Evolutionary conservation across 1,140 invertebrate species (phyloP), one percentile per base, ranked within the genome.

Genomic region (Proctacanthus coquilletti): DNA sequence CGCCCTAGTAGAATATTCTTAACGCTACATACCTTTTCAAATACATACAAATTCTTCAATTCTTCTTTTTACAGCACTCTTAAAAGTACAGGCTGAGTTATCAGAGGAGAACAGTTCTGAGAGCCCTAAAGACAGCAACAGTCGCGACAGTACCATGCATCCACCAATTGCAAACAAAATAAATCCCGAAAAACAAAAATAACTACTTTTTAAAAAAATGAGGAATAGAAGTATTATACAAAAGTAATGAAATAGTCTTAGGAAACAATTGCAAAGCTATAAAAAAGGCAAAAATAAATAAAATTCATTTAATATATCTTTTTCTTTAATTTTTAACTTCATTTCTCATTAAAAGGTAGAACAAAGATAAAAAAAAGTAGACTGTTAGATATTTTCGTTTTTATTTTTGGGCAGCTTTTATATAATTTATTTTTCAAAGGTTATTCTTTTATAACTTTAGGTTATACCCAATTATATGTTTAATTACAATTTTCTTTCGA

Each of bases 381-480:
- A n/a, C 23, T 25, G n/a, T 25, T 25, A 25, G 6, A 25, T 8
- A 25, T 25, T 25, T 25, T 25, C 23, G n/a, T 25, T 25, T 25
- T 25, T 8, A 25, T 27, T 45, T 49, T 48, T 53, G 47, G 47
- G 53, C 51, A 51, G 53, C 52, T 53, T 47, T 8, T 31, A 36
- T 17, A 27, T 5, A 29, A 11, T 10, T 31, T 36, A 13, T 21
- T 21, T 20, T 23, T 36, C 8, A 21, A 20, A 36, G 8, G 20
- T 21, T 19, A n/a, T 21, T 37, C 46, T 36, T 19, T 46, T 39
- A 47, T 46, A 32, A 45, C 40, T 44, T 25, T 34, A 32, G 43
- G 42, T 41, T 37, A 43, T 40, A 32, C 18, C 15, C 33, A 36
- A 25, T 25, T 25, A 25, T 25, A n/a, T 8, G n/a, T 8, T 6